Evolutionary conservation across 2,797 vertebrate species (phyloP).

Genomic region (Chloroceryle inda): DNA sequence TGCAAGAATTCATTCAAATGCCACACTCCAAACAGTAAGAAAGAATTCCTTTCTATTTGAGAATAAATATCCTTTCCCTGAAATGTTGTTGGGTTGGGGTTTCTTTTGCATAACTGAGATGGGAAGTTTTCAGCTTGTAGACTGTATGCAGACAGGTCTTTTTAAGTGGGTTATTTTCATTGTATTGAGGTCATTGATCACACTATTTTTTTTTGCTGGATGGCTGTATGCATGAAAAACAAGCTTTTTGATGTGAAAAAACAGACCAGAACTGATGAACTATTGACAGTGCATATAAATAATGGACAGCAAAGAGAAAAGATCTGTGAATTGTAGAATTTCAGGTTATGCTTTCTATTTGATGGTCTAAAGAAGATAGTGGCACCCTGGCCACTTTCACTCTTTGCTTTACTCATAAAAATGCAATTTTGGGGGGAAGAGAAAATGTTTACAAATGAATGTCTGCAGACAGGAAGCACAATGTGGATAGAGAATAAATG

Average conservation of each 20-base stretch:
- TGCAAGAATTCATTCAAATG: neutral
- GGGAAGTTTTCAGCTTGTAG: neutral
- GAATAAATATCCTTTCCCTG: neutral
- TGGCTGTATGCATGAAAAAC: neutral
- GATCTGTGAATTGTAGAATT: neutral
- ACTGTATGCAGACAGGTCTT: neutral
- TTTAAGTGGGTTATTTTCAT: neutral
- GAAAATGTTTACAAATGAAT: neutral
- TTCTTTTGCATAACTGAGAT: neutral
- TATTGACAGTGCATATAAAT: neutral
- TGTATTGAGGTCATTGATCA: neutral
- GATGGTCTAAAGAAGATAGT: neutral
- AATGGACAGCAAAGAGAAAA: neutral
- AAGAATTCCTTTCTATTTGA: neutral
- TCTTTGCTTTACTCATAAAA: neutral
- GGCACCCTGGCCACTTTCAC: neutral
- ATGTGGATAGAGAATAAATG: neutral
- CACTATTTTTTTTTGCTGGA: neutral
- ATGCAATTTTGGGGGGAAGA: neutral
- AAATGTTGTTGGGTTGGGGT: neutral
- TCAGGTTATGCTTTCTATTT: neutral
- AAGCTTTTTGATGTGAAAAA: conserved; percentile 6
- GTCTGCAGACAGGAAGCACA: neutral
- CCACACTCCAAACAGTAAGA: neutral
- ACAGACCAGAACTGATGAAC: neutral